Evolutionary conservation across 2,113 vertebrate species (phyloP), one percentile per base, ranked within the genome.

Genomic region (Phycodurus eques): DNA sequence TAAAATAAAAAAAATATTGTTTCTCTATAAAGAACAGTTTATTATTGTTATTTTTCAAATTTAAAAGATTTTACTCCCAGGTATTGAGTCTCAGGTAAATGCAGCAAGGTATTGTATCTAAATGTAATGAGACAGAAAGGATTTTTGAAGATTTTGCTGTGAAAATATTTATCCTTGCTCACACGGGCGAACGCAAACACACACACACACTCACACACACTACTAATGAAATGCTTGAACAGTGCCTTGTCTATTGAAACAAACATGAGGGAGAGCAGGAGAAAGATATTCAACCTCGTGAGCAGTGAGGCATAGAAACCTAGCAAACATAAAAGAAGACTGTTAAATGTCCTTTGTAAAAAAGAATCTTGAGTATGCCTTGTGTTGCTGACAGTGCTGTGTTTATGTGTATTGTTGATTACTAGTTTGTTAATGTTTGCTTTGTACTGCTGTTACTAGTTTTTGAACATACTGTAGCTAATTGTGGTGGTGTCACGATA

Each of bases 301-400:
- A 31, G 56, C 1, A 44, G 9, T 17, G 68, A 73, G 35, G 1
- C 10, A 35, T 35, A 62, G 20, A 3, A 51, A 39, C 33, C 22
- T 43, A 54, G 2, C 17, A 67, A 49, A 42, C 10, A 12, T 51
- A 13, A 39, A 0, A 49, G n/a, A 67, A 14, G 60, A 43, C 68
- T 61, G 20, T 79, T 39, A 33, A 61, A 61, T 19, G 31, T 15
- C 33, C 27, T 63, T 56, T 53, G 43, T n/a, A 71, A 65, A 56
- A 35, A 67, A 35, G 60, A 59, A 10, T 83, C 85, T 85, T 75
- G 67, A 77, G 46, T 33, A 19, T 66, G 73, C 72, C 73, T 68
- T 67, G 17, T 44, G 76, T 75, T 72, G 73, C 76, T 61, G n/a
- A 35, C 61, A 57, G 68, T 14, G 56, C 10, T 22, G 54, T 5